Percentiles rank a stretch among this genome's conserved stretches.
These are phyloP conservation scores for Poecilia latipinna DNA, from an alignment of 2,113 vertebrate species.

Conservation along the genomic window DNA sequence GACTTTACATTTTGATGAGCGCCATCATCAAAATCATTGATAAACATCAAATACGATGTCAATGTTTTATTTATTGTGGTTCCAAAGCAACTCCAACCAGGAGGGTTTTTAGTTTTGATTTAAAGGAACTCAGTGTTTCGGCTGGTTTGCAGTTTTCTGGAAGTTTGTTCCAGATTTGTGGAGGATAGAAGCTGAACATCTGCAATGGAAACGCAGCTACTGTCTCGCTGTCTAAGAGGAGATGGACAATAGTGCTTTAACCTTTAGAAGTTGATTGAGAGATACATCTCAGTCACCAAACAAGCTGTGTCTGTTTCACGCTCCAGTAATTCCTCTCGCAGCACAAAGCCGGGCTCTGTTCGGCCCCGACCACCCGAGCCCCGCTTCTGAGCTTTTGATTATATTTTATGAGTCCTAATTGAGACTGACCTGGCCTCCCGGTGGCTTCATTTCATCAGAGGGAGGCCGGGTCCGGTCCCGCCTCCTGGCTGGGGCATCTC, in stretches of 20 bases:
- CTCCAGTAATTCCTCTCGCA: conserved; percentile 41
- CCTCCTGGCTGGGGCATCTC: conserved; percentile 52
- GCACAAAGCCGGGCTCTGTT: conserved; percentile 77
- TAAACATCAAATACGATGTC: no score
- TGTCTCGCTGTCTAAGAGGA: background rate
- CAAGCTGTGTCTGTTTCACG: conserved; percentile 77
- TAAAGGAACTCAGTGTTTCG: no score
- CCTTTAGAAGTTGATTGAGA: conserved; percentile 41
- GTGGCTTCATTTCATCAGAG: conserved; percentile 72
- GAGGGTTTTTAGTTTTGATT: no score
- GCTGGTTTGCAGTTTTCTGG: no score
- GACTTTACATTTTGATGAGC: no score
- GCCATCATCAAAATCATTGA: no score
- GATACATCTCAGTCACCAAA: conserved; percentile 60
- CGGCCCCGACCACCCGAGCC: conserved; percentile 71
- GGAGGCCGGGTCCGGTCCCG: conserved; percentile 50
- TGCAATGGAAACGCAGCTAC: no score
- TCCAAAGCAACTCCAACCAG: no score
- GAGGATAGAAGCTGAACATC: no score
- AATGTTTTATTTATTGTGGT: no score
- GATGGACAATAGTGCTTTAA: background rate
- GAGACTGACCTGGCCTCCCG: conserved; percentile 66
- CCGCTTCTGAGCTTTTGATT: conserved; percentile 76
- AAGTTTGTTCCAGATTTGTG: no score
- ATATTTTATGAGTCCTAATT: conserved; percentile 84